Base-by-base conservation (phyloP, 1,140 invertebrate species). In the Telenomus remus region DNA sequence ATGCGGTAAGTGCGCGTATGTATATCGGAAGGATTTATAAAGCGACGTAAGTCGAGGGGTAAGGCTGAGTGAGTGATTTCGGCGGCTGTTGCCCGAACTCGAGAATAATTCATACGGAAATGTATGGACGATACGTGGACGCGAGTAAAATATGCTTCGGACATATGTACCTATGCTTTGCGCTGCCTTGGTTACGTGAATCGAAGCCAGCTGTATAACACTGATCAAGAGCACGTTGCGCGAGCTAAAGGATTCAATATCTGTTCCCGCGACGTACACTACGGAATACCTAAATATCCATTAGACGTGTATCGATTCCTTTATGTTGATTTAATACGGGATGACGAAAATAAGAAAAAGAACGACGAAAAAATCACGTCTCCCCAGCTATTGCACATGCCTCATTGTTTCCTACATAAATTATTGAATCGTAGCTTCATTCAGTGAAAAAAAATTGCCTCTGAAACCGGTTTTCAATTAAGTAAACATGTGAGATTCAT, bases 41-140 rank as follows among this genome's bases (percentile, higher is more conserved):
- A 76, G 69, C 78, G 69, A 78, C 69, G 61, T 73, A 55, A 53
- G 56, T 39, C 59, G 49, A 57, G 76, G 56, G 56, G 51, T 73
- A 73, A 78, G 66, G 59, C 27, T 39, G 44, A 68, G 79, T 81
- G 79, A 82, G 70, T 81, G 83, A 84, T 84, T 83, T 83, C 72
- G 76, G 71, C 72, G 63, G 74, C 75, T 81, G 79, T 82, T 82
- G 76, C 74, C 51, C 55, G 75, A 79, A 76, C 77, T 57, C 42
- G 60, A 66, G 76, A 85, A 84, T 82, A 84, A 84, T 84, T 82
- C 77, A 82, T 84, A 81, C 64, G 72, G 76, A 68, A 79, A 76
- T 44, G 73, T 80, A 79, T 79, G 72, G 66, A 79, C 66, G 77
- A 79, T 79, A 79, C 75, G 65, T 76, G 71, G 75, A 75, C 76